Percentiles rank a stretch among this genome's conserved stretches.
These are phyloP conservation scores for Thoracochromis brauschi DNA, from an alignment of 2,113 vertebrate species.

Conservation along the genomic window DNA sequence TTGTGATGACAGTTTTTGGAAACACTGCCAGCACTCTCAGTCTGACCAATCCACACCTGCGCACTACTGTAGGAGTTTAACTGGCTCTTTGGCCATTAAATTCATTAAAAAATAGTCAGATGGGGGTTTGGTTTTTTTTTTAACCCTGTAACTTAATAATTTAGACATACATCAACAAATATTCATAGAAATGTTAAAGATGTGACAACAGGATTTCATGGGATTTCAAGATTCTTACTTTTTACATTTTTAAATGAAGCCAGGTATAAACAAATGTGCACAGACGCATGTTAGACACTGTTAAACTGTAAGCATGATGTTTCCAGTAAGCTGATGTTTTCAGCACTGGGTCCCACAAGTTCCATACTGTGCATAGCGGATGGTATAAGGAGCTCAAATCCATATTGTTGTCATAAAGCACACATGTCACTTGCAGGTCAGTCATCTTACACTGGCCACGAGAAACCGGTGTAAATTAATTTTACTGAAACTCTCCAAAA, in stretches of 20 bases:
- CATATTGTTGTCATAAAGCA: background rate
- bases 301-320: background rate
- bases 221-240: background rate
- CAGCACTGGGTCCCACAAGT: background rate
- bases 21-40: background rate
- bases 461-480: background rate
- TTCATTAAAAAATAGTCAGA: background rate
- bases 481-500: background rate
- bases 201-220: background rate
- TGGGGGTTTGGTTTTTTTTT: fast-evolving
- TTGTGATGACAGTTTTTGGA: background rate
- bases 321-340: background rate
- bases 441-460: background rate
- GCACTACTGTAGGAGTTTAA: background rate
- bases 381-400: background rate
- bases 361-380: background rate
- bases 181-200: background rate
- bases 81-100: background rate
- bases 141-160: background rate
- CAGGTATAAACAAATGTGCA: background rate
- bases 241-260: background rate
- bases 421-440: background rate
- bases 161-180: background rate
- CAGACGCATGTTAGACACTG: background rate
- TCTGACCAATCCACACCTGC: background rate